These are phyloP conservation scores for Melospiza georgiana DNA, from an alignment of 2,113 vertebrate genomes.

Conservation along the genomic window DNA sequence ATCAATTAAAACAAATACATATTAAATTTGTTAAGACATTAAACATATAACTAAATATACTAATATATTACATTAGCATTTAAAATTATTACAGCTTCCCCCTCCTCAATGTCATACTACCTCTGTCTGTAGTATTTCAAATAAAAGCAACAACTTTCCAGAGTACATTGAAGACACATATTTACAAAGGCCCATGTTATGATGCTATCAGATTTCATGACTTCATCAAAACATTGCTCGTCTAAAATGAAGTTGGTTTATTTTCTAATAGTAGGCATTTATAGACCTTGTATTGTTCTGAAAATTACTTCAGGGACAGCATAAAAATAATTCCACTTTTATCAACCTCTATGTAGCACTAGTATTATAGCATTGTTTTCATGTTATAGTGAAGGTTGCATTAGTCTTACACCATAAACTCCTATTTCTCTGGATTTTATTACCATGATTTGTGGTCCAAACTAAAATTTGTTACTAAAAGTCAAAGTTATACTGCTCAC, in stretches of 20 bases:
- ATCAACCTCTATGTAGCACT: not conserved
- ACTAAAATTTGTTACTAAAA: conserved; percentile 24
- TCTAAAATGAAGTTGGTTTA: conserved; percentile 24
- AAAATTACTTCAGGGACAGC: not conserved
- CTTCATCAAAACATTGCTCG: not conserved
- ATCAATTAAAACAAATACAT: not conserved
- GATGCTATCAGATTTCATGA: not conserved
- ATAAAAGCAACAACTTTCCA: not conserved
- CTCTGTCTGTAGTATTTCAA: not conserved
- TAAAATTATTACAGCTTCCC: not conserved
- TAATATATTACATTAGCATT: not conserved
- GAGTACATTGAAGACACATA: not conserved
- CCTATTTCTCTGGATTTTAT: not conserved
- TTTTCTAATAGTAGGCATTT: not conserved
- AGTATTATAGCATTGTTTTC: not conserved
- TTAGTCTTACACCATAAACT: not conserved
- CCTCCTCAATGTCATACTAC: not conserved
- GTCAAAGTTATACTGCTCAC: not conserved
- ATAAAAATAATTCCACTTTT: conserved; percentile 10
- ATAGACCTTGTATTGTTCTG: not conserved
- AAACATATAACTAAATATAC: not conserved
- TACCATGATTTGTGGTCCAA: not conserved
- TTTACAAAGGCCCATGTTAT: not conserved
- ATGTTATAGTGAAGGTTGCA: not conserved
- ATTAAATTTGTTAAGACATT: not conserved